phyloP scores from a whole-genome alignment of 2,113 vertebrate species.

The Ageneiosus marmoratus region DNA sequence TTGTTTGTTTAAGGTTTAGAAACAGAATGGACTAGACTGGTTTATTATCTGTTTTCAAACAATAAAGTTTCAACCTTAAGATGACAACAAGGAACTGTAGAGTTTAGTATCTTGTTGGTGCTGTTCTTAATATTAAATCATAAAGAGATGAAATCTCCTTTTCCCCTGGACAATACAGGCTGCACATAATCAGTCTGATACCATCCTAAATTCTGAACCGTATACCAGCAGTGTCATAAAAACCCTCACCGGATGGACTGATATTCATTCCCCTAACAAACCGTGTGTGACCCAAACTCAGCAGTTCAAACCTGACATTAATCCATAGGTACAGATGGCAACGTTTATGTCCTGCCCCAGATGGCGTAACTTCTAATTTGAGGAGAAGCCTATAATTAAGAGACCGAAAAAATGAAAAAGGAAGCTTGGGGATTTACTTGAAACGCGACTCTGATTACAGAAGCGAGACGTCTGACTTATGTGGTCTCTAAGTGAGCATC shows the following conservation, averaged over 20 bases:
- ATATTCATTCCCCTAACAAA: conserved; percentile 5
- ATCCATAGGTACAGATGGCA: conserved; percentile 92
- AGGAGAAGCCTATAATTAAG: conserved; percentile 96
- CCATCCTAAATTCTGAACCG: neutral
- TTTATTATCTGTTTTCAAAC: neutral
- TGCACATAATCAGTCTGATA: no score
- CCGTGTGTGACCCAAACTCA: conserved; percentile 54
- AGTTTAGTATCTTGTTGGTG: neutral
- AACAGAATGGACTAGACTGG: no score
- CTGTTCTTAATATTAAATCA: neutral
- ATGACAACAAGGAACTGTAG: neutral
- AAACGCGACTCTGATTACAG: conserved; percentile 76
- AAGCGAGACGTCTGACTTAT: conserved; percentile 62
- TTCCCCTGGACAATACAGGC: no score
- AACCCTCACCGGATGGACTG: no score
- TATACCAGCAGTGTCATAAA: neutral
- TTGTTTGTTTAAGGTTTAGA: neutral
- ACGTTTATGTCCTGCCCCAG: conserved; percentile 88
- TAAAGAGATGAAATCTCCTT: neutral
- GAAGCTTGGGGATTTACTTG: conserved; percentile 78
- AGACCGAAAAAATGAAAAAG: conserved; percentile 86
- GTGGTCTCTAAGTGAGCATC: conserved; percentile 66
- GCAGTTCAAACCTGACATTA: conserved; percentile 76
- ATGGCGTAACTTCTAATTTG: conserved; percentile 96
- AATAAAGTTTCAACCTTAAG: no score